These are phyloP conservation scores for Pogonocherus hispidulus DNA, from an alignment of 2,888 invertebrate species.

Conservation along the genomic window DNA sequence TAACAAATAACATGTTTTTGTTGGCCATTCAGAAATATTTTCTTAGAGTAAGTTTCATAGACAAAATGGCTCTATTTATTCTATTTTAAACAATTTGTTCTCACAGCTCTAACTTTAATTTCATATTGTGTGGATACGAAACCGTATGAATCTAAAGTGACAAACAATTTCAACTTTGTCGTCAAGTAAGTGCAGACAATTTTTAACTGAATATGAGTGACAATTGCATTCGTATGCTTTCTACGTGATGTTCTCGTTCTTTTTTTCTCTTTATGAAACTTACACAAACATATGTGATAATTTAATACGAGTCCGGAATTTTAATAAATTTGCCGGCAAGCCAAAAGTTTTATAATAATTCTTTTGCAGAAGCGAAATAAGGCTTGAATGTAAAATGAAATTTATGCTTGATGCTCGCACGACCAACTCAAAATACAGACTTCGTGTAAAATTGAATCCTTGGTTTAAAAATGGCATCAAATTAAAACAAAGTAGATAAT, in stretches of 20 bases:
- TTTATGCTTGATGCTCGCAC: not conserved
- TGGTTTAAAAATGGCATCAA: too few species aligned
- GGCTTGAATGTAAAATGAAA: conserved; percentile 2
- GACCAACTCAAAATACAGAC: too few species aligned
- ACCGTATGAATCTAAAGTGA: not conserved
- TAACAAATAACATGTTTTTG: too few species aligned
- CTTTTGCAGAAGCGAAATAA: not conserved
- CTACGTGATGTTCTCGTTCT: conserved; percentile 22
- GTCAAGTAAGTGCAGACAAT: conserved; percentile 12
- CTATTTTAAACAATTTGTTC: not conserved
- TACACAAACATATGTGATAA: conserved; percentile 36
- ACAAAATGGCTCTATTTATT: not conserved
- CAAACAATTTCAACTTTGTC: conserved; percentile 18
- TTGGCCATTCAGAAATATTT: too few species aligned
- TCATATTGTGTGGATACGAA: not conserved
- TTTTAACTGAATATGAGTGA: conserved; percentile 32
- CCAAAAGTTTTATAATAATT: conserved; percentile 31
- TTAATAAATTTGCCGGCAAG: conserved; percentile 32
- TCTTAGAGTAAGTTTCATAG: too few species aligned
- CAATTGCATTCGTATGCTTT: conserved; percentile 25
- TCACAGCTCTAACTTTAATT: not conserved
- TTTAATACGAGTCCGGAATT: conserved; percentile 39
- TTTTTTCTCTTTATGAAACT: conserved; percentile 27
- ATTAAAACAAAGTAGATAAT: too few species aligned
- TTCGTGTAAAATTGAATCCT: too few species aligned